A percentile compares a stretch with the other conserved stretches of the same genome.
Conservation (phyloP, 2,113 vertebrate species). For the Oncorhynchus nerka region DNA sequence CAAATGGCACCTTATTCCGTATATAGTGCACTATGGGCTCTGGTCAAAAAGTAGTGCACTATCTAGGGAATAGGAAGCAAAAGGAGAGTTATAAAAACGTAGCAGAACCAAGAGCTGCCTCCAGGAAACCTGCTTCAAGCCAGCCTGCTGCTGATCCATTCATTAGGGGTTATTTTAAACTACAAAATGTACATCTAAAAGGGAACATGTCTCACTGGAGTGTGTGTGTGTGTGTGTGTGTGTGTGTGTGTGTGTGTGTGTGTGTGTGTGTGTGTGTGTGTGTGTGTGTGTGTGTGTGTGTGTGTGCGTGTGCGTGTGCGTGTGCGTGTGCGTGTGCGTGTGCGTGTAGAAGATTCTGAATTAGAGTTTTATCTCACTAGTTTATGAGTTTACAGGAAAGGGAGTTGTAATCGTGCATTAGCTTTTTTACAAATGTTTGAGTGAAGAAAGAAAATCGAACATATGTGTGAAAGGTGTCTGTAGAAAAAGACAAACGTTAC, state of each 20-base stretch:
- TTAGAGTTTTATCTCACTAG: neutral
- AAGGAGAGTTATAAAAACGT: too few relatives aligned
- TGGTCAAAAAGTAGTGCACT: too few relatives aligned
- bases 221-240: neutral
- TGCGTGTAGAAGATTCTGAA: slow-evolving; percentile 32
- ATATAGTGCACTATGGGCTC: too few relatives aligned
- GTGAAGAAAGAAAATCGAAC: slow-evolving; percentile 42
- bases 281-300: slow-evolving; percentile 12
- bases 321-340: neutral
- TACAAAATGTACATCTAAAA: neutral
- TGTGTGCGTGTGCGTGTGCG: neutral
- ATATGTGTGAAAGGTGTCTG: slow-evolving; percentile 45
- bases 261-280: neutral
- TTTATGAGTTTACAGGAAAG: too few relatives aligned
- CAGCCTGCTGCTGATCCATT: too few relatives aligned
- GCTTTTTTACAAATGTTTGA: slow-evolving; percentile 20
- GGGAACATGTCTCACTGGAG: too few relatives aligned
- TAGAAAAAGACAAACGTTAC: slow-evolving; percentile 40
- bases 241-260: neutral
- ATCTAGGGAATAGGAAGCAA: too few relatives aligned
- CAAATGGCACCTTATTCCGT: too few relatives aligned
- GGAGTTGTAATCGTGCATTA: slow-evolving; percentile 52
- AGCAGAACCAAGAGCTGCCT: too few relatives aligned
- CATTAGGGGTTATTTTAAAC: neutral
- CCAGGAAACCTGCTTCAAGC: too few relatives aligned